Conservation (phyloP, 2,113 vertebrate species). For the Naja naja region DNA sequence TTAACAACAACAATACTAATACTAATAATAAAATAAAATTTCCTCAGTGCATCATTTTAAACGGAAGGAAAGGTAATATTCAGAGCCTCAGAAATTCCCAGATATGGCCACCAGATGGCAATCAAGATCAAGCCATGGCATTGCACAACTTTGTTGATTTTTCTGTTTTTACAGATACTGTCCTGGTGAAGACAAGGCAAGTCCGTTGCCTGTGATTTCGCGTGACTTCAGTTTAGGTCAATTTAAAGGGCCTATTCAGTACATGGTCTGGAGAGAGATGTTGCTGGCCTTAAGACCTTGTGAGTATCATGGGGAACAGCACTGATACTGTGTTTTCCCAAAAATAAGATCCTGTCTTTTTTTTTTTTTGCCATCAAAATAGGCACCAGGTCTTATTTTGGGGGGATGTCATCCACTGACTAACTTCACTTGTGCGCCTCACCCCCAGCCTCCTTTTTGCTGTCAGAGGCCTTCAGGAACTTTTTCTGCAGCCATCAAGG, state of each 20-base stretch:
- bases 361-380: too few relatives aligned
- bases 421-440: too few relatives aligned
- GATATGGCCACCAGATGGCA: neutral
- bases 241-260: slow-evolving; percentile 21
- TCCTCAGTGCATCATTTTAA: neutral
- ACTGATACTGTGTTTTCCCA: neutral
- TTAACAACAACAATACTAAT: too few relatives aligned
- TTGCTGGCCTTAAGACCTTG: neutral
- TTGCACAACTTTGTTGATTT: neutral
- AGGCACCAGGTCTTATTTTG: too few relatives aligned
- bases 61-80: neutral
- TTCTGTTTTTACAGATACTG: neutral
- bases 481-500: too few relatives aligned
- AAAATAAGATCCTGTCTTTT: too few relatives aligned
- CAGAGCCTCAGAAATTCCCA: neutral
- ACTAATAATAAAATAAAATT: neutral
- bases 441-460: too few relatives aligned
- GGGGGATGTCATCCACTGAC: too few relatives aligned
- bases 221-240: slow-evolving; percentile 18
- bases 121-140: neutral
- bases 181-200: neutral
- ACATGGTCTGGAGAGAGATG: slow-evolving; percentile 20
- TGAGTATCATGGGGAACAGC: neutral
- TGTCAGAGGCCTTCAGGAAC: too few relatives aligned
- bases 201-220: neutral